phyloP scores from a whole-genome alignment of 2,888 invertebrate genomes.

The Laothoe populi region DNA sequence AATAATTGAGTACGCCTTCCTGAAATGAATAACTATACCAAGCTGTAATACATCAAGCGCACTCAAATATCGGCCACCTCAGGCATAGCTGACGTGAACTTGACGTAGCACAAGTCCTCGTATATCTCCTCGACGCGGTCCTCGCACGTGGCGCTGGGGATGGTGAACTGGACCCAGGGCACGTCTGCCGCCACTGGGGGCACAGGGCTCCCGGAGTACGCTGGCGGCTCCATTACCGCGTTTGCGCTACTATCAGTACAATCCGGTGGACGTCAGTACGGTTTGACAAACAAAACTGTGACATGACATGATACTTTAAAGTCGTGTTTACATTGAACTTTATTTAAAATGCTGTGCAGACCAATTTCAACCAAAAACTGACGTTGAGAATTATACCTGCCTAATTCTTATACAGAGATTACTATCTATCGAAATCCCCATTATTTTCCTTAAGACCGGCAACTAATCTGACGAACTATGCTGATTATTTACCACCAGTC shows the following conservation, averaged over 20 bases:
- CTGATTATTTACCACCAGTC: no score
- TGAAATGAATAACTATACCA: neutral
- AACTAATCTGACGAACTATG: no score
- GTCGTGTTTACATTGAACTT: no score
- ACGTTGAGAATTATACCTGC: no score
- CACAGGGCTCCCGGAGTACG: constrained; percentile 54
- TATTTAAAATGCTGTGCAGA: no score
- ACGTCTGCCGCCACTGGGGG: constrained; percentile 66
- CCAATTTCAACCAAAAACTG: no score
- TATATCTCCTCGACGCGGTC: constrained; percentile 93
- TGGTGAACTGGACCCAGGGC: constrained; percentile 88
- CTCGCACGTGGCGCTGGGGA: constrained; percentile 84
- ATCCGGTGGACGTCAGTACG: constrained; percentile 16
- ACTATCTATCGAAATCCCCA: no score
- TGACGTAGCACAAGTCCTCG: constrained; percentile 95
- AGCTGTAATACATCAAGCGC: constrained; percentile 23
- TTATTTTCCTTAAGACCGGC: no score
- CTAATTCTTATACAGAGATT: no score
- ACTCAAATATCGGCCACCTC: constrained; percentile 81
- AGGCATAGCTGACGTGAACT: constrained; percentile 88
- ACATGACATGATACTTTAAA: constrained; percentile 26
- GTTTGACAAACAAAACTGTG: constrained; percentile 26
- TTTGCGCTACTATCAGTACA: constrained; percentile 61
- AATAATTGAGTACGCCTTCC: no score
- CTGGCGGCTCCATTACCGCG: constrained; percentile 58